Evolutionary conservation across 2,797 vertebrate genomes (phyloP), one percentile per base, ranked within the genome.

Genomic region (Taenioides sp.): DNA sequence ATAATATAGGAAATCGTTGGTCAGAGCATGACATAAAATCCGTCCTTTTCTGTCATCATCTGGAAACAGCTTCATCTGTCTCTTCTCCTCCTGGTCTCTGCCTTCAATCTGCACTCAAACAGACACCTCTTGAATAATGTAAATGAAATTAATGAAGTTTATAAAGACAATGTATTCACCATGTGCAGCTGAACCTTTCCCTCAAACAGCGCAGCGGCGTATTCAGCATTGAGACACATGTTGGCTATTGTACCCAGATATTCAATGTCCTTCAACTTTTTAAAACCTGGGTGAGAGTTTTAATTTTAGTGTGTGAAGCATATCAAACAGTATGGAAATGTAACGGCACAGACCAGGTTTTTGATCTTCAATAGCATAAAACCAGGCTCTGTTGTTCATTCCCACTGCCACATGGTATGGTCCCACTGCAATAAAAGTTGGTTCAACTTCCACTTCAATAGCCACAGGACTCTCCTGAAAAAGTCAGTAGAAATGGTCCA

Each of bases 331-430:
- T 37, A 37, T 7, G n/a, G 20, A 20, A 28, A 31, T 73, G 55
- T 89, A 84, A 91, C 12, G 23, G 34, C 59, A 89, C 87, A 65
- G 59, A 92, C 93, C 91, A 55, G 88, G 84, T 58, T 88, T 74
- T 28, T 92, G 92, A 61, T 97, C 96, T 76, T 94, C 93, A 60
- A 97, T 84, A 47, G 92, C 91, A 40, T 99, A 99, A 92, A 99
- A 98, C 98, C 98, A 99, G 65, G 97, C 98, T 77, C 96, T 94
- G 86, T 99, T 99, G 90, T 99, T 99, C 98, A 99, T 98, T 70
- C 98, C 97, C 69, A 98, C 96, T 62, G 97, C 96, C 81, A 99
- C 92, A 72, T 99, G 96, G 85, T 94, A 96, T 2, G 95, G 95
- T 47, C 98, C 98, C 25, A 97, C 88, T 0, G 97, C 97, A 14